phyloP scores from a whole-genome alignment of 2,113 vertebrate species.

The Brienomyrus brachyistius region DNA sequence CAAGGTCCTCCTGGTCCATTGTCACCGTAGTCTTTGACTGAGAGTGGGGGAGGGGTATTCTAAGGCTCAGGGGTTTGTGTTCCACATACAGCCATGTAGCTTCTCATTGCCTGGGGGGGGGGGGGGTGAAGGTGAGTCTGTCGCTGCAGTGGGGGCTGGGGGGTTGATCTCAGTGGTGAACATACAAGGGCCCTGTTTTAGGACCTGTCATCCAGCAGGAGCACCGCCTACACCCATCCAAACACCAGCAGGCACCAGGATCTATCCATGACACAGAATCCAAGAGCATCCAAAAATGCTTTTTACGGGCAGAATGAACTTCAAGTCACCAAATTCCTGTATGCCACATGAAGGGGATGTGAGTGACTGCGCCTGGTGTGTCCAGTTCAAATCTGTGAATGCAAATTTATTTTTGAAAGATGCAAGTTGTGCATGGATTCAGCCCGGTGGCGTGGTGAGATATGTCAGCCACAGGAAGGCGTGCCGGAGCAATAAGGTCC shows the following conservation, averaged over 20 bases:
- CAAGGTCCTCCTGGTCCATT: neutral
- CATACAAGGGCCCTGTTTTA: neutral
- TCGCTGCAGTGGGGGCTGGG: neutral
- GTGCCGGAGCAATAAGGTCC: neutral
- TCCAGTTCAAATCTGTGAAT: neutral
- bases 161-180: neutral
- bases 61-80: neutral
- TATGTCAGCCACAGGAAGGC: neutral
- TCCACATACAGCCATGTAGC: neutral
- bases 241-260: neutral
- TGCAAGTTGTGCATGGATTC: neutral
- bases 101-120: neutral
- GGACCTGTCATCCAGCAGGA: neutral
- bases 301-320: neutral
- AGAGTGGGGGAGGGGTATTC: neutral
- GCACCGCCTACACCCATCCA: neutral
- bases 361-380: neutral
- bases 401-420: conserved; percentile 1
- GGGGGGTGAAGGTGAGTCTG: neutral
- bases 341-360: neutral
- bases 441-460: neutral
- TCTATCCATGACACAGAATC: neutral
- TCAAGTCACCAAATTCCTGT: neutral
- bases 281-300: conserved; percentile 16
- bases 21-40: neutral